Evolutionary conservation across 1,140 invertebrate genomes (phyloP).

Genomic region (Portunus trituberculatus): DNA sequence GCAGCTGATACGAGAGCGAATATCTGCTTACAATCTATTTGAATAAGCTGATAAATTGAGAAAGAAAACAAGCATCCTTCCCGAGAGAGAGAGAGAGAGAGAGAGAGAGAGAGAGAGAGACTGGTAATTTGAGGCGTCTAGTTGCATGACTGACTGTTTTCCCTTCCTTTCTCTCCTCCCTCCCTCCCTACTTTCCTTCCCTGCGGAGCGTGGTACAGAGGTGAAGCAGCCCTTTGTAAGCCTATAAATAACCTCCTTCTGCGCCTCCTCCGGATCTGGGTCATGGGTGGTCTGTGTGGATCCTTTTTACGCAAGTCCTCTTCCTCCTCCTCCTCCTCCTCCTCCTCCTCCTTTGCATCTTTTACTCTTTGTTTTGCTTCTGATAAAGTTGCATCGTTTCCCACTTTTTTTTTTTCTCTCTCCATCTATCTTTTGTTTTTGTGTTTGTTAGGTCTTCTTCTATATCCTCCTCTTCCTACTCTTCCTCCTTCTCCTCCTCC

Average conservation of each 20-base stretch:
- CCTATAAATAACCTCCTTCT: background rate
- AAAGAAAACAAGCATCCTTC: background rate
- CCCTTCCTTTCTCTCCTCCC: background rate
- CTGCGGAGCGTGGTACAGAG: background rate
- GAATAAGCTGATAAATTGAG: background rate
- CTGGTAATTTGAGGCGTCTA: background rate
- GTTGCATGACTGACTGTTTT: background rate
- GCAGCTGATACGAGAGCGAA: too few relatives aligned
- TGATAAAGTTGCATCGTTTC: too few relatives aligned
- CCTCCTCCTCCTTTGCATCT: background rate
- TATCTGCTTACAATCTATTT: background rate
- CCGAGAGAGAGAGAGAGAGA: too few relatives aligned
- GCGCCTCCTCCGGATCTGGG: too few relatives aligned
- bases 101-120: constrained; percentile 4
- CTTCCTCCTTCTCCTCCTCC: background rate
- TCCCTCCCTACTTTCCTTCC: background rate
- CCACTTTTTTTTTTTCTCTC: too few relatives aligned
- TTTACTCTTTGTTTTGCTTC: too few relatives aligned
- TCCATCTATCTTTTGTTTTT: too few relatives aligned
- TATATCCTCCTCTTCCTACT: too few relatives aligned
- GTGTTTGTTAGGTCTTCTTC: too few relatives aligned
- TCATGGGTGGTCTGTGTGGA: background rate
- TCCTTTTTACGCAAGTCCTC: background rate
- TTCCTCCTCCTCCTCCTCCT: background rate
- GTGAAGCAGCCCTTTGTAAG: background rate